A percentile compares a stretch with the other conserved stretches of the same genome.
Conservation (phyloP, 2,888 invertebrate species). For the Philopedon plagiatum region DNA sequence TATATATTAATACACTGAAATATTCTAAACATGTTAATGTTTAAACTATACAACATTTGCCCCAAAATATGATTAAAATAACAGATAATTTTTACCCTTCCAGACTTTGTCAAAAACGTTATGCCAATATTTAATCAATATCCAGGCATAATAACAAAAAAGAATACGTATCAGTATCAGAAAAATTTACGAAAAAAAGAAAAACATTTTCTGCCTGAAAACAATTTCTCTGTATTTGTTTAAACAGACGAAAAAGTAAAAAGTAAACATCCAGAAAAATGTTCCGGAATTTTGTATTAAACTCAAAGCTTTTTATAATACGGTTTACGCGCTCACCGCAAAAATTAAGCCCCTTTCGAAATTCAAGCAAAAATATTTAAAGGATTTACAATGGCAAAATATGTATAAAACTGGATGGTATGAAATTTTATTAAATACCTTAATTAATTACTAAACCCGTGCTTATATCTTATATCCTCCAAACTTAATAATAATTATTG, state of each 20-base stretch:
- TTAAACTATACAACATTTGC: too few species aligned
- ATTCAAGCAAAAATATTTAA: conserved; percentile 37
- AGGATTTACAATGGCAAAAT: conserved; percentile 33
- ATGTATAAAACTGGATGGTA: conserved; percentile 23
- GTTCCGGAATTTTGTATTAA: conserved; percentile 38
- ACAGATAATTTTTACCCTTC: neutral
- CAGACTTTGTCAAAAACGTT: neutral
- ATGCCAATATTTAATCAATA: neutral
- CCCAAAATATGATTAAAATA: neutral
- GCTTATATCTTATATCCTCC: conserved; percentile 1
- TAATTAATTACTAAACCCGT: conserved; percentile 33
- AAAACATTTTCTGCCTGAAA: conserved; percentile 5
- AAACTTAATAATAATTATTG: neutral
- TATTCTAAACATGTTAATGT: too few species aligned
- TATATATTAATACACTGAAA: too few species aligned
- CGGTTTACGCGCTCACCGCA: conserved; percentile 35
- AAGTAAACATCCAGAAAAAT: conserved; percentile 24
- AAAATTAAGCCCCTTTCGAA: conserved; percentile 46
- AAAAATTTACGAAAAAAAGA: conserved; percentile 4
- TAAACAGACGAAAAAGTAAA: conserved; percentile 15
- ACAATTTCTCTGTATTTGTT: conserved; percentile 11
- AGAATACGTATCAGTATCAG: conserved; percentile 3
- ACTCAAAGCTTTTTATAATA: conserved; percentile 34
- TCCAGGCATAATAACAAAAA: neutral
- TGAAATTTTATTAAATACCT: conserved; percentile 33